A percentile compares a stretch with the other conserved stretches of the same genome.
Conservation (phyloP, 2,888 invertebrate genomes). For the Mellilla xanthometata region DNA sequence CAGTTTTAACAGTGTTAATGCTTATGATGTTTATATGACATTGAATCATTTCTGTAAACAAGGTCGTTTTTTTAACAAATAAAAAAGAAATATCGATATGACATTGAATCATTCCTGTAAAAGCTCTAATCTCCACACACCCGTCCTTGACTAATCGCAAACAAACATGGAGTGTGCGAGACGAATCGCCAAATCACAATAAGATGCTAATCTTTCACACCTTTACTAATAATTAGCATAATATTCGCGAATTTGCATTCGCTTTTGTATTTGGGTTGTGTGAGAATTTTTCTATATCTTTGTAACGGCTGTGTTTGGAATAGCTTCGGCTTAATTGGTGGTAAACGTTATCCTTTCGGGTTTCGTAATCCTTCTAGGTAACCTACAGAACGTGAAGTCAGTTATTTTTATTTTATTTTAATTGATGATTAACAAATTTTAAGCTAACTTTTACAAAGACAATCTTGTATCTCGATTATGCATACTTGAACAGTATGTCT, state of each 20-base stretch:
- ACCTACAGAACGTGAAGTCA: no score
- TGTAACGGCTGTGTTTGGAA: conserved; percentile 10
- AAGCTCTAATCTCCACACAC: conserved; percentile 52
- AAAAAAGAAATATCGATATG: no score
- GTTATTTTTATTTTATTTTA: conserved; percentile 13
- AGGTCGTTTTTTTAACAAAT: no score
- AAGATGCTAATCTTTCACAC: conserved; percentile 80
- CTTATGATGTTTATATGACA: no score
- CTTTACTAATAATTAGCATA: conserved; percentile 72
- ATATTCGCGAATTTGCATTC: conserved; percentile 60
- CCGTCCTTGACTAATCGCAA: conserved; percentile 71
- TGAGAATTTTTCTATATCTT: conserved; percentile 31
- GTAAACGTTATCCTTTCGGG: no score
- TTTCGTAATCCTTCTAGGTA: no score
- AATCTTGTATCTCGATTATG: conserved; percentile 53
- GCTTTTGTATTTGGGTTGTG: conserved; percentile 43
- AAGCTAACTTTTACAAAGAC: conserved; percentile 12
- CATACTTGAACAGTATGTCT: conserved; percentile 87
- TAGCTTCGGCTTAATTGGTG: no score
- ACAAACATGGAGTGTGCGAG: conserved; percentile 71
- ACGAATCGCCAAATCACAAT: conserved; percentile 71
- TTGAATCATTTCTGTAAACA: no score
- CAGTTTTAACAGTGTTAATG: no score
- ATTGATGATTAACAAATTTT: conserved; percentile 13
- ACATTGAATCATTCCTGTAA: no score